These are phyloP conservation scores for Drosophila ficusphila DNA, from an alignment of 1,140 invertebrate genomes.

Conservation along the genomic window DNA sequence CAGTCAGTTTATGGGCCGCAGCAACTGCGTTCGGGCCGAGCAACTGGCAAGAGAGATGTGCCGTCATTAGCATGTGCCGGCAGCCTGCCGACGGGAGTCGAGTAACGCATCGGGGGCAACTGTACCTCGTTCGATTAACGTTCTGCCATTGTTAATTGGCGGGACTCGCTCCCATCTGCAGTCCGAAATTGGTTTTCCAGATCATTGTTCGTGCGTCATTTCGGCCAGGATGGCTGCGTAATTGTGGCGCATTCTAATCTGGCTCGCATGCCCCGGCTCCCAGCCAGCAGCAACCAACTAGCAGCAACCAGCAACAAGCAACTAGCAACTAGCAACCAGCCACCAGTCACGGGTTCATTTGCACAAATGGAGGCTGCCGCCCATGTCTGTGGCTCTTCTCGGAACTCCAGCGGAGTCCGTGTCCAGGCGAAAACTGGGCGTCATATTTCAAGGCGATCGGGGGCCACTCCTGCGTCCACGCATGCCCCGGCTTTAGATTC, in stretches of 20 bases:
- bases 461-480: constrained; percentile 10
- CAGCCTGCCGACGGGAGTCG: neutral
- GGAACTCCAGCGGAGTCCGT: constrained; percentile 39
- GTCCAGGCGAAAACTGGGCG: constrained; percentile 53
- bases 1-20: constrained; percentile 43
- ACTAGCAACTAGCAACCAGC: no score
- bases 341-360: constrained; percentile 34
- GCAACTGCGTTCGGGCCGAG: constrained; percentile 34
- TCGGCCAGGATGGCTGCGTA: constrained; percentile 6
- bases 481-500: constrained; percentile 9
- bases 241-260: constrained; percentile 51
- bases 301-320: no score
- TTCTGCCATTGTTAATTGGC: constrained; percentile 23
- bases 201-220: neutral
- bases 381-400: constrained; percentile 27
- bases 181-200: constrained; percentile 5
- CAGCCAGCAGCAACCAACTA: no score
- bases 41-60: neutral
- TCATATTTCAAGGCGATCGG: constrained; percentile 65
- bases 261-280: constrained; percentile 20
- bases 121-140: constrained; percentile 21
- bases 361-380: constrained; percentile 29
- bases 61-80: constrained; percentile 29
- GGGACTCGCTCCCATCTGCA: constrained; percentile 2
- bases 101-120: constrained; percentile 2